Evolutionary conservation across 53 echinoderm and acorn worm species (phyloP).

Genomic region (Paracentrotus lividus): DNA sequence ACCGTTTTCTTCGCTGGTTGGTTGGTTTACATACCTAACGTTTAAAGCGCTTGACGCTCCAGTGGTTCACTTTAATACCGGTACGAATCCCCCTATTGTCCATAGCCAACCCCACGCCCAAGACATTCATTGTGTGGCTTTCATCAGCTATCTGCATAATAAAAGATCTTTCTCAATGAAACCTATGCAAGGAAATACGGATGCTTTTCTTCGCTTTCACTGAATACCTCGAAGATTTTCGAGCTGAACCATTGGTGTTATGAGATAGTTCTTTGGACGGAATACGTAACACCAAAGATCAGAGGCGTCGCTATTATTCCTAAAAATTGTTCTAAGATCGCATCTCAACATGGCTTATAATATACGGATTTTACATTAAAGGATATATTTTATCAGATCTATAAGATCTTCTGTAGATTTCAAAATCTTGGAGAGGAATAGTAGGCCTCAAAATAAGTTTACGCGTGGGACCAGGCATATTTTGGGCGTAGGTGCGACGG

Average conservation of each 20-base stretch:
- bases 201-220: slow-evolving; percentile 34
- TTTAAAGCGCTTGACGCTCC: slow-evolving; percentile 29
- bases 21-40: slow-evolving; percentile 22
- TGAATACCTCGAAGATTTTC: slow-evolving; percentile 25
- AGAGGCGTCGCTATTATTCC: slow-evolving; percentile 15
- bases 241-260: slow-evolving; percentile 33
- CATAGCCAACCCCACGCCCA: slow-evolving; percentile 46
- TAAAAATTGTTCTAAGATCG: background rate
- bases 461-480: slow-evolving; percentile 48
- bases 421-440: background rate
- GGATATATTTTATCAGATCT: background rate
- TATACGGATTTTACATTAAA: too few species aligned
- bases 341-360: slow-evolving; percentile 3
- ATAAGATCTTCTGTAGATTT: background rate
- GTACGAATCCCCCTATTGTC: slow-evolving; percentile 18
- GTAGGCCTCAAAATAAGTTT: background rate
- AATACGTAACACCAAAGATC: background rate
- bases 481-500: background rate
- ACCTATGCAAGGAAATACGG: slow-evolving; percentile 57
- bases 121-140: slow-evolving; percentile 21
- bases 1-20: background rate
- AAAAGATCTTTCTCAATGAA: slow-evolving; percentile 32
- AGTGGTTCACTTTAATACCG: background rate
- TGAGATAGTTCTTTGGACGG: background rate
- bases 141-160: slow-evolving; percentile 48